Conservation (phyloP, 2,888 invertebrate species). For the Amiota minor region DNA sequence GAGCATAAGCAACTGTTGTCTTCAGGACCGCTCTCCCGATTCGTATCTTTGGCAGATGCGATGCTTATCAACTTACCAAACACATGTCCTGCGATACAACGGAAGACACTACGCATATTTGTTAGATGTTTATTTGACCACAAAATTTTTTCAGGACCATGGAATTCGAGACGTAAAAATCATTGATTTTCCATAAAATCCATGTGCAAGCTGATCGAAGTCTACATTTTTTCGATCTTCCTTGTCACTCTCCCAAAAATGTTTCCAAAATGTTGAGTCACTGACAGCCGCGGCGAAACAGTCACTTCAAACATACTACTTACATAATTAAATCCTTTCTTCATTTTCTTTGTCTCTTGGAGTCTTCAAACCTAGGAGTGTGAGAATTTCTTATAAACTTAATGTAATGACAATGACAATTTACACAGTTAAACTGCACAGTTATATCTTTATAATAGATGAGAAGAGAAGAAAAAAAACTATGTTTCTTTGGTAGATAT, state of each 20-base stretch:
- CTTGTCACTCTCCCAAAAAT: conserved; percentile 99
- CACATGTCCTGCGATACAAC: conserved; percentile 88
- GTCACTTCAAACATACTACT: conserved; percentile 76
- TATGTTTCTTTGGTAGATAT: too few relatives aligned
- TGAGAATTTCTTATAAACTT: too few relatives aligned
- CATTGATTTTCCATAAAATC: conserved; percentile 88
- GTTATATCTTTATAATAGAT: too few relatives aligned
- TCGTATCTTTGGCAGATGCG: conserved; percentile 46
- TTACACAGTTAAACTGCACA: too few relatives aligned
- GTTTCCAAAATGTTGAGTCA: conserved; percentile 96
- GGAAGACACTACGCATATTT: conserved; percentile 93
- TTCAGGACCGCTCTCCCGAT: conserved; percentile 20
- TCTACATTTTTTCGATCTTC: conserved; percentile 96
- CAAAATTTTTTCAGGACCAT: conserved; percentile 92
- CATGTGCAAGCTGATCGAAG: conserved; percentile 90
- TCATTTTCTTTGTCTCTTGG: too few relatives aligned
- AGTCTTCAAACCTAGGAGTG: too few relatives aligned
- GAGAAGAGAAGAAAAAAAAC: too few relatives aligned
- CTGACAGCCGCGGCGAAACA: conserved; percentile 92
- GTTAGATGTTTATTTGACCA: conserved; percentile 91
- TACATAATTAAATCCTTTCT: too few relatives aligned
- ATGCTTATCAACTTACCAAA: conserved; percentile 89
- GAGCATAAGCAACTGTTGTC: conserved; percentile 71
- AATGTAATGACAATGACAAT: too few relatives aligned
- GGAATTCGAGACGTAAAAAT: conserved; percentile 88